These are phyloP conservation scores for Drosophila macrothrix DNA, from an alignment of 2,888 invertebrate species.

Conservation along the genomic window DNA sequence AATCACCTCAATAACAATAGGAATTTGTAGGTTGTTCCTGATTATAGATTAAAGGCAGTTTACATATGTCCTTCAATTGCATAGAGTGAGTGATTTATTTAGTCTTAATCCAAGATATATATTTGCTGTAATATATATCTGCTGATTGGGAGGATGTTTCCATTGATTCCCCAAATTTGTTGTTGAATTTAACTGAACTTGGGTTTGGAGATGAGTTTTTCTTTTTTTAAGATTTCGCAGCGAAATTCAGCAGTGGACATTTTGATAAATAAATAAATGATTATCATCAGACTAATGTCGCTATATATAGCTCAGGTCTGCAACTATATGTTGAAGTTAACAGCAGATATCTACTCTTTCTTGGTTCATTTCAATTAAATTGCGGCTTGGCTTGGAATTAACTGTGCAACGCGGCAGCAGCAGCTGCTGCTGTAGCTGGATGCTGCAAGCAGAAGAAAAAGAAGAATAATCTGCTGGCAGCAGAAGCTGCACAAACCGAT, in stretches of 20 bases:
- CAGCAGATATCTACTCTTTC: neutral
- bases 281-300: no score
- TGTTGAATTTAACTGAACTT: neutral
- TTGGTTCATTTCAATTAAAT: slow-evolving; percentile 1
- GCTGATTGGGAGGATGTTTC: neutral
- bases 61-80: neutral
- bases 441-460: slow-evolving; percentile 38
- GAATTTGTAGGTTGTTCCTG: neutral
- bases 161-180: neutral
- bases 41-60: neutral
- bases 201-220: neutral
- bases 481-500: slow-evolving; percentile 23
- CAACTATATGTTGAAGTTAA: neutral
- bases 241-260: neutral
- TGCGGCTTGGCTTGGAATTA: neutral
- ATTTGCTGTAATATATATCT: neutral
- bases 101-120: neutral
- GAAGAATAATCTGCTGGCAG: neutral
- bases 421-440: slow-evolving; percentile 37
- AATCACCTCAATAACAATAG: neutral
- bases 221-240: no score
- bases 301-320: no score
- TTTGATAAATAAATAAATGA: no score
- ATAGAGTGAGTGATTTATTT: no score
- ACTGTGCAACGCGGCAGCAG: neutral